phyloP scores from a whole-genome alignment of 64 coral and sea anemone species.

The Actinia tenebrosa region DNA sequence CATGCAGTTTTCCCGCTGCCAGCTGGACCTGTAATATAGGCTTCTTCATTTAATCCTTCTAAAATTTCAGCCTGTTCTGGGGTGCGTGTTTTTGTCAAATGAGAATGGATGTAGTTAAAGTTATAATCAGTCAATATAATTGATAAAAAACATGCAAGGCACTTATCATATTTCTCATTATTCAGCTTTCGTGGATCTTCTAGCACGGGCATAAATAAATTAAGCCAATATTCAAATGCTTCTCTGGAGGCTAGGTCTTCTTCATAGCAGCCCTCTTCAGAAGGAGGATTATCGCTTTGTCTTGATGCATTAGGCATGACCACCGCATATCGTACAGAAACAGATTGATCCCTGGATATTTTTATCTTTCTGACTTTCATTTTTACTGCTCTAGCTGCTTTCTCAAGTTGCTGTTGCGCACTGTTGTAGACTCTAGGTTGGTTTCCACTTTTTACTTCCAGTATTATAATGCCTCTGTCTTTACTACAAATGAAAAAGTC shows the following conservation, averaged over 20 bases:
- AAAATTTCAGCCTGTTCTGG: background rate
- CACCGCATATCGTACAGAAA: background rate
- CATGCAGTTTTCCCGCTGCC: background rate
- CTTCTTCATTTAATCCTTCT: slow-evolving; percentile 1
- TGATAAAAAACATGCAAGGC: background rate
- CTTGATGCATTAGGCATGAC: slow-evolving; percentile 5
- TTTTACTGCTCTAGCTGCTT: background rate
- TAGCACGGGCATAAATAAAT: background rate
- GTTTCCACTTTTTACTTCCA: background rate
- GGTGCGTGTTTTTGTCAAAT: background rate
- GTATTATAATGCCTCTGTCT: background rate
- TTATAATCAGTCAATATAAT: background rate
- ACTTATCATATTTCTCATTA: background rate
- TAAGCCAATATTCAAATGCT: background rate
- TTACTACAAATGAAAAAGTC: background rate
- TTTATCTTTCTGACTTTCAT: background rate
- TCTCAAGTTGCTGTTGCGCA: background rate
- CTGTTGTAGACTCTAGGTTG: no score
- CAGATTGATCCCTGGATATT: background rate
- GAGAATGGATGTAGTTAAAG: background rate
- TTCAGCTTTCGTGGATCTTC: background rate
- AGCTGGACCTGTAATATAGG: slow-evolving; percentile 1
- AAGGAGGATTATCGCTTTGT: background rate
- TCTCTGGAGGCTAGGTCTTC: background rate
- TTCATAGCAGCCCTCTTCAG: background rate